A percentile compares a stretch with the other conserved stretches of the same genome.
Evolutionary conservation across 2,113 vertebrate genomes (phyloP).

Genomic region (Sinocyclocheilus grahami): DNA sequence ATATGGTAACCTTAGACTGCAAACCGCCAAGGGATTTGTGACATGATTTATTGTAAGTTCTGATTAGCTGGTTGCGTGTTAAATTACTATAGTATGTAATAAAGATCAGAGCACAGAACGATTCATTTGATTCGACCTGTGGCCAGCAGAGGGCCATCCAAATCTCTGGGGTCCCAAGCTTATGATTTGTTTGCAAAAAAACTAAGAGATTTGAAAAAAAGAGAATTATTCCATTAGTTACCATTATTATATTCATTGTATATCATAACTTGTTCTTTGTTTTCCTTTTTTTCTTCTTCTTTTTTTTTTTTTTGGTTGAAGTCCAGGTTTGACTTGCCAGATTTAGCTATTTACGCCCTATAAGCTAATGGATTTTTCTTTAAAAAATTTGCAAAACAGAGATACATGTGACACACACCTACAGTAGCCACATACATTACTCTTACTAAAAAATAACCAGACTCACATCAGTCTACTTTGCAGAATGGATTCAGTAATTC

Average conservation of each 20-base stretch:
- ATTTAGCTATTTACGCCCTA: not conserved
- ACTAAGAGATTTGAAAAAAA: too few relatives aligned
- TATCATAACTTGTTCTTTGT: not conserved
- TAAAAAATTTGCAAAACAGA: not conserved
- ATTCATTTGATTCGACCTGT: not conserved
- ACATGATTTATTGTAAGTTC: not conserved
- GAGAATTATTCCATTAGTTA: too few relatives aligned
- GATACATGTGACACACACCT: not conserved
- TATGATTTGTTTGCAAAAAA: not conserved
- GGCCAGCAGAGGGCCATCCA: not conserved
- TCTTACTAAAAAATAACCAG: not conserved
- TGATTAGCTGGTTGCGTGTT: not conserved
- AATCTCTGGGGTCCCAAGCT: not conserved
- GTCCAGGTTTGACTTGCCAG: not conserved
- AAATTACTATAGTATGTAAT: not conserved
- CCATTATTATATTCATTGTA: not conserved
- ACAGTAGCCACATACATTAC: not conserved
- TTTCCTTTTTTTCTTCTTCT: too few relatives aligned
- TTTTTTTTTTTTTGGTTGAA: not conserved
- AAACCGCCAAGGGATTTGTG: not conserved
- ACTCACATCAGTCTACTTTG: not conserved
- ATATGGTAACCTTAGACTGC: not conserved
- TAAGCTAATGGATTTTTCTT: not conserved
- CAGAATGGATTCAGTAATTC: constrained; percentile 30
- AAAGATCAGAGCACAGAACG: not conserved